Conservation (phyloP, 2,888 invertebrate genomes). For the Lissonota sp. region DNA sequence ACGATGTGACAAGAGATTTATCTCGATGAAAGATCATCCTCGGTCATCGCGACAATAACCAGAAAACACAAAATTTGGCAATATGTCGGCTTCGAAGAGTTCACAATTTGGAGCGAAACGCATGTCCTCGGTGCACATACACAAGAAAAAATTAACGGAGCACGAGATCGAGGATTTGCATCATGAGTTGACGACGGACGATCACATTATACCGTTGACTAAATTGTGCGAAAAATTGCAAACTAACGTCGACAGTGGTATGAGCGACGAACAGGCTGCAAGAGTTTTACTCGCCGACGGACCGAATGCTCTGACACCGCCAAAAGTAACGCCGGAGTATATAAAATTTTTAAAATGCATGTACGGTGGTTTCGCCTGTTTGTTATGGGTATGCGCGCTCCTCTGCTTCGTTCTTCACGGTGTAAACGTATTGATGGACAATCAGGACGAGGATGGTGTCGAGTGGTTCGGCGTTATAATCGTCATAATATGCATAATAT, state of each 20-base stretch:
- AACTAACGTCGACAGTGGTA: conserved; percentile 84
- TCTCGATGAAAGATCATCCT: conserved; percentile 10
- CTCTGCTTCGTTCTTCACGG: conserved; percentile 88
- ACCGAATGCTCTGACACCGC: conserved; percentile 90
- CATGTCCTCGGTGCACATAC: conserved; percentile 59
- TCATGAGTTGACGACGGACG: conserved; percentile 78
- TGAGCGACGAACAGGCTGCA: conserved; percentile 86
- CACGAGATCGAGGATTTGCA: conserved; percentile 77
- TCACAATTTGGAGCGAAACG: conserved; percentile 50
- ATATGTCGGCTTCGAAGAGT: conserved; percentile 50
- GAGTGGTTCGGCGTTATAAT: conserved; percentile 86
- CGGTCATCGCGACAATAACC: not conserved
- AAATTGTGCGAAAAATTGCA: conserved; percentile 75
- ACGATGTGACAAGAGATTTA: not conserved
- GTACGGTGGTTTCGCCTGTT: conserved; percentile 90
- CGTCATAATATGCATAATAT: conserved; percentile 83
- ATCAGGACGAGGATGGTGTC: conserved; percentile 86
- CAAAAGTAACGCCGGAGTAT: conserved; percentile 90
- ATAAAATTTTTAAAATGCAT: conserved; percentile 87
- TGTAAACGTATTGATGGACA: conserved; percentile 82
- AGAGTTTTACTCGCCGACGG: conserved; percentile 87
- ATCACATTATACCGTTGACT: conserved; percentile 77
- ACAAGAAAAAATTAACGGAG: conserved; percentile 74
- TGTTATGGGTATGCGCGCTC: conserved; percentile 91
- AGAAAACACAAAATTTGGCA: conserved; percentile 21